phyloP scores from a whole-genome alignment of 2,113 vertebrate species.

The Anoura caudifer region DNA sequence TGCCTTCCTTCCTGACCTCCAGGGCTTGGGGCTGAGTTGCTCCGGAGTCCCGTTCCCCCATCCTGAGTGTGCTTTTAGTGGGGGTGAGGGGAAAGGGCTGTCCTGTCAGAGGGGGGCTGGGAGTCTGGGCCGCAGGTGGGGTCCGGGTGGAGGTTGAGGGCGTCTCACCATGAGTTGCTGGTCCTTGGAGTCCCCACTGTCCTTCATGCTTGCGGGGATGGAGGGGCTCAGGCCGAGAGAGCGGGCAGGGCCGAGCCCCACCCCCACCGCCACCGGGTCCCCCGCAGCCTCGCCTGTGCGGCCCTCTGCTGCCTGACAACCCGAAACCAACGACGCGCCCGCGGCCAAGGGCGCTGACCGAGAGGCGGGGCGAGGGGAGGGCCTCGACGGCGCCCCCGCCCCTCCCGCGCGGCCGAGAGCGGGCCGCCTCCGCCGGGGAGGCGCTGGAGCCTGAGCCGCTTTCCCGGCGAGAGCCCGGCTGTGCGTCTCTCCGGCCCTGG shows the following conservation, averaged over 20 bases:
- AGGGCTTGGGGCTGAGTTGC: not conserved
- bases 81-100: not conserved
- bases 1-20: not conserved
- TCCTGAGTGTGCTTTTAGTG: not conserved
- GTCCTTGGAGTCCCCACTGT: constrained; percentile 66
- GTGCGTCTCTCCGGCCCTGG: not conserved
- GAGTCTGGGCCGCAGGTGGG: not conserved
- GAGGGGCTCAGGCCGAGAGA: constrained; percentile 30
- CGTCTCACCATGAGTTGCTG: constrained; percentile 71
- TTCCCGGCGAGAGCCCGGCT: fast-evolving
- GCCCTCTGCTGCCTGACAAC: constrained; percentile 70
- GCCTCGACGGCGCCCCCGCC: not conserved
- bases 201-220: constrained; percentile 60
- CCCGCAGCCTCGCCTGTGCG: not conserved
- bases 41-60: not conserved
- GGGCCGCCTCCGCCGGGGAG: not conserved
- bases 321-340: constrained; percentile 69
- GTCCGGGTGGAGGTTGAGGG: not conserved
- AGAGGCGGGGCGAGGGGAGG: constrained; percentile 56
- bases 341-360: constrained; percentile 33
- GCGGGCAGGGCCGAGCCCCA: not conserved
- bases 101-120: not conserved
- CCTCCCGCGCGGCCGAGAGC: not conserved
- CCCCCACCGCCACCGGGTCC: not conserved
- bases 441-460: not conserved